phyloP scores from a whole-genome alignment of 2,113 vertebrate genomes.

The Rostratula benghalensis region DNA sequence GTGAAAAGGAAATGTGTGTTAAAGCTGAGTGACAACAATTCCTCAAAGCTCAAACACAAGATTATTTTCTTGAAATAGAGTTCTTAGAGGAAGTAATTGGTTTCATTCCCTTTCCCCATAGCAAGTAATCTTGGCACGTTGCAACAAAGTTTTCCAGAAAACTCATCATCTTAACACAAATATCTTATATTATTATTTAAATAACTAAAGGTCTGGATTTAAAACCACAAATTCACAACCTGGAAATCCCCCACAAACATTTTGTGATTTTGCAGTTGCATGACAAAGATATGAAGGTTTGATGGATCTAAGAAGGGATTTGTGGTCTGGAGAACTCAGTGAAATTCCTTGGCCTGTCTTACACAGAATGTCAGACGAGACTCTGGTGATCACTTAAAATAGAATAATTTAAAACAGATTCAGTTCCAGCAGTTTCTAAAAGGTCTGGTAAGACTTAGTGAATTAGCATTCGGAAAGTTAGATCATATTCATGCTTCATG shows the following conservation, averaged over 20 bases:
- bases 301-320: constrained; percentile 32
- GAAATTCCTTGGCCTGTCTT: constrained; percentile 47
- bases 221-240: constrained; percentile 38
- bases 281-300: constrained; percentile 20
- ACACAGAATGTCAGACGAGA: constrained; percentile 37
- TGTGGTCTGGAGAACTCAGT: constrained; percentile 50
- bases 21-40: background rate
- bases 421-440: constrained; percentile 56
- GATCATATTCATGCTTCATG: background rate
- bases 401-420: constrained; percentile 56
- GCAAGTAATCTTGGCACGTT: background rate
- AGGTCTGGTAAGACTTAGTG: constrained; percentile 45
- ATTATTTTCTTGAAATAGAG: background rate
- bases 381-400: constrained; percentile 55
- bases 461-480: constrained; percentile 40
- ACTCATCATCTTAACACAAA: background rate
- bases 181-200: background rate
- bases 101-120: background rate
- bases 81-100: background rate
- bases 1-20: background rate
- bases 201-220: background rate
- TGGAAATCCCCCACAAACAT: background rate
- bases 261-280: constrained; percentile 29
- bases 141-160: background rate
- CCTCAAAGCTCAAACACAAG: background rate